Evolutionary conservation across 2,888 invertebrate species (phyloP).

Genomic region (Drosophila borborema): DNA sequence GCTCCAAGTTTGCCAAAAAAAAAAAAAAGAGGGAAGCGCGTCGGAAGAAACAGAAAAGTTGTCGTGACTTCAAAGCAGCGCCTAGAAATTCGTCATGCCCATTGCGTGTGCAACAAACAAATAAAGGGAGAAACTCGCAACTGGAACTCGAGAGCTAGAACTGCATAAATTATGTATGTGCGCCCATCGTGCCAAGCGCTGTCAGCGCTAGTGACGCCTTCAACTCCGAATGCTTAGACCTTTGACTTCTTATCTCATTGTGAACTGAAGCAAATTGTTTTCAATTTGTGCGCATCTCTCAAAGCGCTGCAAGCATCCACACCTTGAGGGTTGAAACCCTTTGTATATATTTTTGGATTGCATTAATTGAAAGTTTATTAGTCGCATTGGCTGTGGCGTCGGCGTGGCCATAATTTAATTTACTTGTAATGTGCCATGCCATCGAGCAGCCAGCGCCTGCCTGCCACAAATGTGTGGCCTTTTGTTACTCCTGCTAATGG

Average conservation of each 20-base stretch:
- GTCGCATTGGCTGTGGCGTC: constrained; percentile 48
- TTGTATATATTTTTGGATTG: constrained; percentile 63
- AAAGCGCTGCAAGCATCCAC: constrained; percentile 9
- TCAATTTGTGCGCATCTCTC: constrained; percentile 47
- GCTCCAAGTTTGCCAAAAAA: constrained; percentile 16
- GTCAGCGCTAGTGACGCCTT: constrained; percentile 61
- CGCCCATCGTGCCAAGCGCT: constrained; percentile 62
- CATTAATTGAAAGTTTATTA: constrained; percentile 80
- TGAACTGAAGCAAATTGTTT: constrained; percentile 73
- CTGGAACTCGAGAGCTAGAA: constrained; percentile 37
- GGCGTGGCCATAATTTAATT: constrained; percentile 68
- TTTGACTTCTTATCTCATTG: constrained; percentile 50
- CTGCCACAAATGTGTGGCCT: constrained; percentile 27
- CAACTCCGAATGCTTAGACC: neutral
- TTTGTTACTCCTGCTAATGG: constrained; percentile 46
- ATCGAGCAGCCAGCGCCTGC: constrained; percentile 5
- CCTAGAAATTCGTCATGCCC: constrained; percentile 71
- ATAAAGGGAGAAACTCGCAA: constrained; percentile 14
- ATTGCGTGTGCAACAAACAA: constrained; percentile 58
- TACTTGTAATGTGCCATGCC: constrained; percentile 60
- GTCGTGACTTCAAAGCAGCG: constrained; percentile 69
- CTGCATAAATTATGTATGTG: constrained; percentile 77
- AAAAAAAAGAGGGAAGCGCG: neutral
- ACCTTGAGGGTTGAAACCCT: constrained; percentile 37
- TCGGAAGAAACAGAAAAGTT: neutral